Conservation (phyloP, 2,797 vertebrate species). For the Tinamus major region DNA sequence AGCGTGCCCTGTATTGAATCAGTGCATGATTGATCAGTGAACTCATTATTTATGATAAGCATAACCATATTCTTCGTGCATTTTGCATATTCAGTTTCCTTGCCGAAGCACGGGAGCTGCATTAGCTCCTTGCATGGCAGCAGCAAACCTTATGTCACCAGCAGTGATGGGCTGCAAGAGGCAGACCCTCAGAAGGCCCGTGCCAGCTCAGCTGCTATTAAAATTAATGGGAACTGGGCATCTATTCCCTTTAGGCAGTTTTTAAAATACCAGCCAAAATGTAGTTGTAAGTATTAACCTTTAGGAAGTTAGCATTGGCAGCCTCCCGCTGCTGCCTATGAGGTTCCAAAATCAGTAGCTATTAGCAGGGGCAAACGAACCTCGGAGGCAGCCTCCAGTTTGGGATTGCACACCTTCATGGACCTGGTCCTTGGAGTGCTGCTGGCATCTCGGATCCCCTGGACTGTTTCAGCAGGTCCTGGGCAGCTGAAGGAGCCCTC, state of each 20-base stretch:
- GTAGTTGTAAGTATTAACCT: slow-evolving; percentile 65
- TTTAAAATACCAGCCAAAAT: slow-evolving; percentile 70
- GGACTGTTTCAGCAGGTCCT: background rate
- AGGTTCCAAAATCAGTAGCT: background rate
- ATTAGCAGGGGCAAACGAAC: slow-evolving; percentile 13
- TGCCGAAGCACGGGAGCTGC: slow-evolving; percentile 37
- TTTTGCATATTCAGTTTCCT: slow-evolving; percentile 57
- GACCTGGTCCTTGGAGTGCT: background rate
- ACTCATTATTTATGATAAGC: slow-evolving; percentile 58
- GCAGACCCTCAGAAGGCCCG: background rate
- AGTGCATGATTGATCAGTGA: too few relatives aligned
- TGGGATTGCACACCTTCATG: background rate
- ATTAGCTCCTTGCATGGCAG: slow-evolving; percentile 50
- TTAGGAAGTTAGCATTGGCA: slow-evolving; percentile 71
- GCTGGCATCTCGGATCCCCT: background rate
- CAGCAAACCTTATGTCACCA: slow-evolving; percentile 47
- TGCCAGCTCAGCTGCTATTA: slow-evolving; percentile 53
- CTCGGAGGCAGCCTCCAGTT: background rate
- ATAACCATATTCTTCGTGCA: background rate
- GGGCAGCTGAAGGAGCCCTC: background rate
- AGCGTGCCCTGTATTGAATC: background rate
- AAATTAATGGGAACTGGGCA: slow-evolving; percentile 58
- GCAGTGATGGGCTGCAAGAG: slow-evolving; percentile 43
- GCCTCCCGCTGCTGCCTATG: background rate
- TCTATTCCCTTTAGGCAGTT: slow-evolving; percentile 56